Percentiles rank a stretch among this genome's conserved stretches.
These are phyloP conservation scores for Barnardius zonarius DNA, from an alignment of 2,113 vertebrate species.

Conservation along the genomic window DNA sequence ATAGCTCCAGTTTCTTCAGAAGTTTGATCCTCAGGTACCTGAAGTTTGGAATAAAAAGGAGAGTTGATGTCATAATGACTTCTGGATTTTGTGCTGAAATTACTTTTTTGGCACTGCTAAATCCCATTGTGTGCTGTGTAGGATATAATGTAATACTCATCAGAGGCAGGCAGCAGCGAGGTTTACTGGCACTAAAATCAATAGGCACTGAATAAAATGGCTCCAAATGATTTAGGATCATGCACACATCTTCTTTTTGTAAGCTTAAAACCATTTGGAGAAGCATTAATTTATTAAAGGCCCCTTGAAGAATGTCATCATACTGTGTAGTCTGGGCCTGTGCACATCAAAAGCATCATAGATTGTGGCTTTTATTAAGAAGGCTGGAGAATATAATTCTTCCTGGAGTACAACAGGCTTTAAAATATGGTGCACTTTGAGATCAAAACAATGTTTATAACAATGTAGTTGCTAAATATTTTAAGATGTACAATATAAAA, in stretches of 20 bases:
- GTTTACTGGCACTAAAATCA: slow-evolving; percentile 75
- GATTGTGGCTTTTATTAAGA: slow-evolving; percentile 56
- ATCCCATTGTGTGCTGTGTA: slow-evolving; percentile 53
- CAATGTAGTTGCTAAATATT: slow-evolving; percentile 61
- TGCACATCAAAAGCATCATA: slow-evolving; percentile 46
- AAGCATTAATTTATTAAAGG: slow-evolving; percentile 72
- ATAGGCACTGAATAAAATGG: slow-evolving; percentile 67
- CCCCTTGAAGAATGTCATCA: slow-evolving; percentile 60
- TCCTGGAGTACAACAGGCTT: slow-evolving; percentile 30
- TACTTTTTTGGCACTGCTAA: slow-evolving; percentile 66
- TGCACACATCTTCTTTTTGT: slow-evolving; percentile 57
- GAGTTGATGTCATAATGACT: slow-evolving; percentile 54
- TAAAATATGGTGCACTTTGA: slow-evolving; percentile 58
- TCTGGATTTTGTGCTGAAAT: slow-evolving; percentile 70
- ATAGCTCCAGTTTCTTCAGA: not conserved
- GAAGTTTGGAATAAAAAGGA: slow-evolving; percentile 15
- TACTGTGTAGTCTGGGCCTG: slow-evolving; percentile 9
- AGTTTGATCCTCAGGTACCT: not conserved
- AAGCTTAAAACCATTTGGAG: slow-evolving; percentile 68
- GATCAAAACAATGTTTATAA: slow-evolving; percentile 52
- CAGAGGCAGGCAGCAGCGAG: slow-evolving; percentile 55
- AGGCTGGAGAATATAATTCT: slow-evolving; percentile 47
- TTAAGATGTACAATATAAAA: slow-evolving; percentile 40
- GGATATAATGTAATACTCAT: slow-evolving; percentile 66
- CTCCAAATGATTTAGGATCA: slow-evolving; percentile 70